Base-by-base conservation (phyloP, 2,113 vertebrate species). In the Bubo blakistoni region DNA sequence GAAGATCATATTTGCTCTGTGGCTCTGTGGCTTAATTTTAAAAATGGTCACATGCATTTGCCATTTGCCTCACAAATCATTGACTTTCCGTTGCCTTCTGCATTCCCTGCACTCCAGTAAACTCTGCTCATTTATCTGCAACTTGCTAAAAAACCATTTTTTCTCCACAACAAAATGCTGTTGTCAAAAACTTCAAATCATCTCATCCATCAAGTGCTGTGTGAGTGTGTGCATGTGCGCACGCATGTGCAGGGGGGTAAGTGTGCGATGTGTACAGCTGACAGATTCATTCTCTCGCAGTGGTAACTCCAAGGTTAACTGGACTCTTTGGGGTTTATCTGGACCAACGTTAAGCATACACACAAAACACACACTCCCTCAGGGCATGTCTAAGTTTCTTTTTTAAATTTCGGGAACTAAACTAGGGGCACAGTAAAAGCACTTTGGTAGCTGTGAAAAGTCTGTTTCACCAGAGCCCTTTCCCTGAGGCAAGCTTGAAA, bases 61-160 rank as follows among this genome's bases (percentile, higher is more conserved):
- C 81, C 51, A 71, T 95, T 96, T 91, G 46, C 81, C 74, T 97
- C 97, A 94, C 74, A 85, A 96, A 81, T 77, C 90, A 47, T 18
- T 46, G 40, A 20, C 91, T 91, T 77, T 13, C 74, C 10, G 1
- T 57, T n/a, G 78, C 93, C 69, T 95, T 54, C 88, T 21, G 11
- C 88, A 61, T 92, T 97, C 95, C 81, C 81, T 54, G 62, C 93
- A 95, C 72, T 91, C 58, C 3, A 62, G 86, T 80, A 94, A 97
- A 94, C 95, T 94, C 93, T 30, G 42, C 81, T 94, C 93, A 92
- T 97, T 97, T 97, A 91, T 97, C 97, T 96, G 76, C 82, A 95
- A 95, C 94, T 94, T 86, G 61, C 93, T 83, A 92, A 81, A 90
- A 94, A 47, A 3, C 1, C 16, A 63, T 47, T 74, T 91, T 91